Evolutionary conservation across 2,888 invertebrate genomes (phyloP).

Genomic region (Serripes groenlandicus): DNA sequence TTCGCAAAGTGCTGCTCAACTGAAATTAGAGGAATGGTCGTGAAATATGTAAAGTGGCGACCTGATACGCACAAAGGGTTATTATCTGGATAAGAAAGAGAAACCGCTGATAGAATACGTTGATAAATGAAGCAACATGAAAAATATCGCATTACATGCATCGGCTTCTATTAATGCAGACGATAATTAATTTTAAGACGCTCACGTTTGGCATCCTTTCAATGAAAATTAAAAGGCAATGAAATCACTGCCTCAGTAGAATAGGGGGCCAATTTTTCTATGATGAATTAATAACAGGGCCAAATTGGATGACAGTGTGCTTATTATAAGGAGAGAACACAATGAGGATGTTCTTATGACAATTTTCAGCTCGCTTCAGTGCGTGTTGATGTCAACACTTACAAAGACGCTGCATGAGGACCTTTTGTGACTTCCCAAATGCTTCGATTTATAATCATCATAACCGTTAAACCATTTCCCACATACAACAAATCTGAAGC

Average conservation of each 20-base stretch:
- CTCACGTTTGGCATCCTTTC: slow-evolving; percentile 22
- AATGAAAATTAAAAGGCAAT: slow-evolving; percentile 23
- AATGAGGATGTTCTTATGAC: slow-evolving; percentile 13
- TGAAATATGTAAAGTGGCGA: no score
- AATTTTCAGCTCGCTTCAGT: slow-evolving; percentile 9
- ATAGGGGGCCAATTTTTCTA: slow-evolving; percentile 7
- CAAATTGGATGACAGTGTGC: not conserved
- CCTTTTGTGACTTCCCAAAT: no score
- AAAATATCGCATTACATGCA: slow-evolving; percentile 24
- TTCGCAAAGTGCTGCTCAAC: no score
- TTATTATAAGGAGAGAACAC: not conserved
- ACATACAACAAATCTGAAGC: not conserved
- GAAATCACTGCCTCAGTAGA: slow-evolving; percentile 1
- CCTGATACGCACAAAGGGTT: no score
- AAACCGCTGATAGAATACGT: no score
- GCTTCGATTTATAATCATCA: no score
- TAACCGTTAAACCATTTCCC: not conserved
- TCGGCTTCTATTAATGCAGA: slow-evolving; percentile 6
- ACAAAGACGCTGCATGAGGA: no score
- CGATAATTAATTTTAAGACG: slow-evolving; percentile 20
- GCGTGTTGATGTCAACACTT: not conserved
- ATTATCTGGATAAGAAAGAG: no score
- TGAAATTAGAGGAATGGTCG: no score
- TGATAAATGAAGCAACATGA: slow-evolving; percentile 19
- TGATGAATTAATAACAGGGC: slow-evolving; percentile 20